Base-by-base conservation (phyloP, 2,113 vertebrate genomes). In the Apistogramma diplotaenia region DNA sequence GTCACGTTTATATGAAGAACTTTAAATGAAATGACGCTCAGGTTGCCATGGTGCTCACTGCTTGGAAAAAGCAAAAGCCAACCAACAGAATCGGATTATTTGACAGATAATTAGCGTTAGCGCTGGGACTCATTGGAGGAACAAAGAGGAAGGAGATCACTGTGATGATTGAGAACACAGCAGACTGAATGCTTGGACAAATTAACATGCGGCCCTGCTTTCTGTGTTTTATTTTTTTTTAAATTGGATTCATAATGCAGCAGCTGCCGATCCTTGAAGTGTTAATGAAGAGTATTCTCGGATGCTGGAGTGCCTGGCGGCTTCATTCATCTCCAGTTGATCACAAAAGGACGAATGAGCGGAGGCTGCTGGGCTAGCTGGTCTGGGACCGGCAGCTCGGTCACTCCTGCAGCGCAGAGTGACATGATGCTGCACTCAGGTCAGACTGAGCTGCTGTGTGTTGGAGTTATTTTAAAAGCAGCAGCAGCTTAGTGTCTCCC, bases 261-360 rank as follows among this genome's bases (percentile, higher is more conserved):
- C 84, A 90, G 86, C 25, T 1, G 29, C 8, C 1, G 8, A 76
- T 85, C 93, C 92, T 95, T 95, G 93, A 94, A 94, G 91, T 94
- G 94, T 89, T 93, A 94, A 95, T 95, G 90, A 93, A 35, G 78
- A 77, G 76, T 78, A 90, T 93, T 91, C 75, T 90, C 88, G 85
- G 89, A 77, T 77, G 60, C 46, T 78, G 83, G 56, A 82, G 89
- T 81, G 82, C 6, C 54, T 19, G 2, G 75, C 87, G n/a, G 81
- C 79, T 43, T 82, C 82, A 89, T 90, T 90, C 82, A 93, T 93
- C 82, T 85, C 40, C 4, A 40, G 86, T 56, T 60, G n/a, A 54
- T 72, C 18, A 87, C 75, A 85, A 89, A 89, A 74, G 57, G 33
- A 57, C 6, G 19, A 49, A 57, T 51, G 70, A 65, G 29, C 60